phyloP scores from a whole-genome alignment of 2,888 invertebrate genomes.

The Rhagophthalmus giganteus region DNA sequence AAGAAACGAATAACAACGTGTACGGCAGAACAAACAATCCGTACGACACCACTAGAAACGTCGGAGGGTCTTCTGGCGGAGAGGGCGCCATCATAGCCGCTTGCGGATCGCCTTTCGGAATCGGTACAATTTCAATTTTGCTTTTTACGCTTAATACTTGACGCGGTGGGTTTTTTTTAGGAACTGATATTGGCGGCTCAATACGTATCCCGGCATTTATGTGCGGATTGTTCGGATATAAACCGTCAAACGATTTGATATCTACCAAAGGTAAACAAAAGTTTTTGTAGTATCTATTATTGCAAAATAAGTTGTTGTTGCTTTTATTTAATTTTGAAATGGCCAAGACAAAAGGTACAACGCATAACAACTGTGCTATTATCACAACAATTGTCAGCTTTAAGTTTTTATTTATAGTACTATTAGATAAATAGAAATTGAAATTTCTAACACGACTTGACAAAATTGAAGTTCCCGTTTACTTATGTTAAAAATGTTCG shows the following conservation, averaged over 20 bases:
- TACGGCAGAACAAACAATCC: constrained; percentile 91
- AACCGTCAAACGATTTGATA: constrained; percentile 63
- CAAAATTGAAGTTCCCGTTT: too few relatives aligned
- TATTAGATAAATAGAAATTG: too few relatives aligned
- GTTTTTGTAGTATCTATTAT: too few relatives aligned
- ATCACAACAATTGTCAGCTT: too few relatives aligned
- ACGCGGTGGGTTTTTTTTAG: constrained; percentile 46
- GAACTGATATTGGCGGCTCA: constrained; percentile 95
- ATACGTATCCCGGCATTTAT: constrained; percentile 90
- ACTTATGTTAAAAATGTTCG: background rate
- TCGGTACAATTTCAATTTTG: too few relatives aligned
- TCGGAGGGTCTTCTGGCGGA: constrained; percentile 93
- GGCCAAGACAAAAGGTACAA: too few relatives aligned
- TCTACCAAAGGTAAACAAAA: constrained; percentile 54
- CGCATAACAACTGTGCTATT: too few relatives aligned
- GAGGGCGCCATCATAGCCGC: constrained; percentile 77
- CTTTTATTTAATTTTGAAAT: too few relatives aligned
- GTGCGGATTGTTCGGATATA: constrained; percentile 87
- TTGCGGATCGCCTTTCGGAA: constrained; percentile 79
- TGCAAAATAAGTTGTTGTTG: too few relatives aligned
- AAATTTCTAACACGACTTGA: too few relatives aligned
- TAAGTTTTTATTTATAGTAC: too few relatives aligned
- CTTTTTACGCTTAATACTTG: too few relatives aligned
- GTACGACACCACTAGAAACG: constrained; percentile 80
- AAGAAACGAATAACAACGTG: constrained; percentile 84